Evolutionary conservation across 2,888 invertebrate genomes (phyloP).

Genomic region (Calameuta pallipes): DNA sequence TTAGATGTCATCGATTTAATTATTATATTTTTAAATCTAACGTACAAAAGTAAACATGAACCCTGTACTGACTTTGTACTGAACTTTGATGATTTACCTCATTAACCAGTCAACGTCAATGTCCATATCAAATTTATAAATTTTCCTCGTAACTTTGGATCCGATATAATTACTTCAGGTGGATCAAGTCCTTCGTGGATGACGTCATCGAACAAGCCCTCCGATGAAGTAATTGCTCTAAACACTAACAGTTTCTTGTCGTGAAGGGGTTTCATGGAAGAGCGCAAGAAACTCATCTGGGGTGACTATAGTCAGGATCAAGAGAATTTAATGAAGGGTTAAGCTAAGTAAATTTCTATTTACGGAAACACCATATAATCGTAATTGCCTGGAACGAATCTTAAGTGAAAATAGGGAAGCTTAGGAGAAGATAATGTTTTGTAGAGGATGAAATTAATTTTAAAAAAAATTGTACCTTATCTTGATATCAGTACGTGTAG

Average conservation of each 20-base stretch:
- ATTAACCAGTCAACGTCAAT: too few species aligned
- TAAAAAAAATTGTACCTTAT: background rate
- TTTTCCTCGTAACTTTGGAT: too few species aligned
- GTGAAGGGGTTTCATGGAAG: background rate
- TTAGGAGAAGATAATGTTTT: background rate
- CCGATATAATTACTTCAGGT: too few species aligned
- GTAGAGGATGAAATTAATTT: background rate
- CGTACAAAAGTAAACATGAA: too few species aligned
- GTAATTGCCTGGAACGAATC: background rate
- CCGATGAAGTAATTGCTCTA: background rate
- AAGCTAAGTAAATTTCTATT: background rate
- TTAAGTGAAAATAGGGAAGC: background rate
- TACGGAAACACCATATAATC: background rate
- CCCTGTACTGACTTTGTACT: too few species aligned
- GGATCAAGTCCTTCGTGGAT: background rate
- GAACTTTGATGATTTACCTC: too few species aligned
- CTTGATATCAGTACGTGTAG: background rate
- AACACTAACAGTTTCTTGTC: background rate
- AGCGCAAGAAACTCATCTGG: background rate
- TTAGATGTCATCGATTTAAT: too few species aligned
- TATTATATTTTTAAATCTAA: too few species aligned
- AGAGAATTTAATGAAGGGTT: background rate
- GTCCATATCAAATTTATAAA: too few species aligned
- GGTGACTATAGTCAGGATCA: background rate
- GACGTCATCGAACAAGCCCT: background rate